Evolutionary conservation across 2,797 vertebrate species (phyloP).

Genomic region (Muscicapa comitata): DNA sequence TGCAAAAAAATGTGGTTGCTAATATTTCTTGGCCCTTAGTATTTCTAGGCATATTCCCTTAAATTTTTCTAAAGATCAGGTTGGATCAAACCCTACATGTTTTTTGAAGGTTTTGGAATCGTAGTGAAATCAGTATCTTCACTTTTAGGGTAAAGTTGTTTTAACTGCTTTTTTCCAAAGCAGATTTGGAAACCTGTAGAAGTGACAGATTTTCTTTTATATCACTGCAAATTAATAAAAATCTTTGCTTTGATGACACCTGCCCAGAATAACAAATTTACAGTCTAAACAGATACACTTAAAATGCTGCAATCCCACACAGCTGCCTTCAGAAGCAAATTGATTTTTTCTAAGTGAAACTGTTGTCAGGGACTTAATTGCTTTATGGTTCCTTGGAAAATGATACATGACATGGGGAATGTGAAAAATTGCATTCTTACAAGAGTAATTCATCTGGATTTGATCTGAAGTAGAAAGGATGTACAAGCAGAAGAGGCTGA

Average conservation of each 20-base stretch:
- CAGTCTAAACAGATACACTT: not conserved
- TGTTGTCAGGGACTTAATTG: not conserved
- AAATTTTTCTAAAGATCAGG: not conserved
- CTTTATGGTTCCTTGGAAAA: not conserved
- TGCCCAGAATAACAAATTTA: not conserved
- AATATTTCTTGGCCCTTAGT: not conserved
- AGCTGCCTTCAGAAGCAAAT: not conserved
- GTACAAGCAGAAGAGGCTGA: not conserved
- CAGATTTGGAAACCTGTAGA: not conserved
- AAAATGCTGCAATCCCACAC: not conserved
- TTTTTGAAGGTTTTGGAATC: not conserved
- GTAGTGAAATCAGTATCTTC: not conserved
- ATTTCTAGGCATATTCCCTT: not conserved
- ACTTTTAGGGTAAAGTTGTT: not conserved
- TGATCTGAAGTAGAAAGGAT: not conserved
- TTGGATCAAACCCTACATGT: not conserved
- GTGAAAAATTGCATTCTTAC: not conserved
- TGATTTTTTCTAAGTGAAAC: not conserved
- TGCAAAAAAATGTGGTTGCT: not conserved
- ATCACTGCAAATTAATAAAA: not conserved
- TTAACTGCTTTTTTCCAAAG: not conserved
- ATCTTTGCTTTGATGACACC: not conserved
- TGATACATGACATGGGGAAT: not conserved
- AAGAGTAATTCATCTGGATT: not conserved
- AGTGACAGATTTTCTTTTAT: not conserved